Evolutionary conservation across 2,888 invertebrate genomes (phyloP), one percentile per base, ranked within the genome.

Genomic region (Rotaria sp.): DNA sequence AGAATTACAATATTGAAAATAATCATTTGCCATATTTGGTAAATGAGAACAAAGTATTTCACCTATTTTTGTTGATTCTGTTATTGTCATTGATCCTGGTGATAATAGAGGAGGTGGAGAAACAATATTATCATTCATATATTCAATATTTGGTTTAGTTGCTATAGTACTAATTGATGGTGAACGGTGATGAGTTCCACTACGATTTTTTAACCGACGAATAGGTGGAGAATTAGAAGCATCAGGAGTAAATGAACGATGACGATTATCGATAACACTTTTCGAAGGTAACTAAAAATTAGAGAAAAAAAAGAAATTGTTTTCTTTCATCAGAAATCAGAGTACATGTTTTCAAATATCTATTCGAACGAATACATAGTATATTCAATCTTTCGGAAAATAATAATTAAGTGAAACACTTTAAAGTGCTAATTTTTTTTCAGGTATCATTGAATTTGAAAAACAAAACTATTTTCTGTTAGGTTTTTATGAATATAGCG

Each of bases 21-120:
- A 41, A 74, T 85, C 48, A 48, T 59, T 87, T 85, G 88, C 90
- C 84, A 84, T 55, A 84, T 8, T 84, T 50, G 45, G 57, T 11
- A 80, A 87, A 85, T 84, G 59, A 35, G 26, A 59, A 86, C 85
- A 80, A 26, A 75, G 75, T 4, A 75, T 75, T 26, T 75, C 75
- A 24, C 45, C 75, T 15, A 75, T 41, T 38, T 45, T 75, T 2
- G 75, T 75, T 26, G 45, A 45, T 75, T 75, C 75, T 7, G 8
- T 45, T 11, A 75, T 75, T 45, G 75, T 75, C 75, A 75, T 75
- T 26, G 38, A 75, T 41, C 13, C 24, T 26, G 45, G 2, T 38
- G 75, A 41, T 24, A 38, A 8, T 18, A 24, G 5, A 24, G 75
- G 7, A 26, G 75, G 0, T 18, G 8, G 24, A 7, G 24, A 8